Base-by-base conservation (phyloP, 2,888 invertebrate species). In the Monopis laevigella region DNA sequence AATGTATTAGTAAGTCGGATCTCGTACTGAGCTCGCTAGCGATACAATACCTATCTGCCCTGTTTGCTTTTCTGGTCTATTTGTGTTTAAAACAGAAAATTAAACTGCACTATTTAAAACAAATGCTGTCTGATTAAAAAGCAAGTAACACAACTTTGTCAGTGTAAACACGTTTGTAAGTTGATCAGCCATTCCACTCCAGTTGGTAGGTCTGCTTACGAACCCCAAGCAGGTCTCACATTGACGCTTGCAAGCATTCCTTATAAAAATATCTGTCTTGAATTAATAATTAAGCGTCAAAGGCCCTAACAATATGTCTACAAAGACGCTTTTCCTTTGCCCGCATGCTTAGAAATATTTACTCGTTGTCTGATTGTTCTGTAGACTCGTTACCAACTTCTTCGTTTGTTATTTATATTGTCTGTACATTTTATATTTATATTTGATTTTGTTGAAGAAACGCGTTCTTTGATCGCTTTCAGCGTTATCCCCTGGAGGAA, bases 261-360 rank as follows among this genome's bases (percentile, higher is more conserved):
- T 43, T 43, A 35, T 26, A 43, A 35, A 36, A 43, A 36, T 43
- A 43, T 29, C 40, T 40, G 12, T 28, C 27, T 36, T 17, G 43
- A 43, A 43, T 43, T 27, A 32, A 17, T 40, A 40, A 43, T 43
- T 40, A 43, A 40, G 28, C 35, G 42, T 27, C 40, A 36, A 36
- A 19, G 36, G 21, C 19, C 12, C 18, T 21, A 21, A 36, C 18
- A 36, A 21, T 36, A 36, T 6, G 19, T 21, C 21, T 21, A 10
- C 10, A 7, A 10, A 16, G 36, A 5, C 19, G n/a, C 18, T 21
- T 36, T 21, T 21, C 19, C 36, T 36, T 36, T 36, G 36, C 21
- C 21, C 36, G 36, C 21, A 21, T 19, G 36, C 36, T 36, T 2
- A 3, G 36, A 36, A 36, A 36, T 36, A 36, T 36, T 36, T 36